phyloP scores from a whole-genome alignment of 2,113 vertebrate genomes.

The Candoia aspera region DNA sequence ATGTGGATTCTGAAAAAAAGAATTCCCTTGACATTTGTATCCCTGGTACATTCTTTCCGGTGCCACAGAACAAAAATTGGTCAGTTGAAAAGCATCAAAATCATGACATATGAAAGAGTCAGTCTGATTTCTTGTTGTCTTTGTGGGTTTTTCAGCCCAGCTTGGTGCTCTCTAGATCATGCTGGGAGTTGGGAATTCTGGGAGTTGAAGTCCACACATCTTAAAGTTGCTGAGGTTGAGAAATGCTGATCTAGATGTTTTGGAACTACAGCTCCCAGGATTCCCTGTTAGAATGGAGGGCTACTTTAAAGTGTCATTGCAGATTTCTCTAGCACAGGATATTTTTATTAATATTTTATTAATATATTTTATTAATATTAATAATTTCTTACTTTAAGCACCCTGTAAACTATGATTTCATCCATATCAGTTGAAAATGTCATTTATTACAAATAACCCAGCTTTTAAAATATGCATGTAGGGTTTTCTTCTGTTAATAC shows the following conservation, averaged over 20 bases:
- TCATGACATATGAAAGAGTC: too few species aligned
- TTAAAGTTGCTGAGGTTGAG: too few species aligned
- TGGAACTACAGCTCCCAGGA: background rate
- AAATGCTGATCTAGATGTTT: background rate
- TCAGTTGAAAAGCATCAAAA: too few species aligned
- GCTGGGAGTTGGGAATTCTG: too few species aligned
- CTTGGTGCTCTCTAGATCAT: background rate
- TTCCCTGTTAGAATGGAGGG: background rate
- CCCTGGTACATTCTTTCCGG: background rate
- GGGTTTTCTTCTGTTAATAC: constrained; percentile 22
- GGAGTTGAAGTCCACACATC: too few species aligned
- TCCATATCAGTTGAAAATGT: background rate
- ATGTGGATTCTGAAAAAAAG: background rate
- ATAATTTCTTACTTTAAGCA: background rate
- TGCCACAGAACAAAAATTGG: too few species aligned
- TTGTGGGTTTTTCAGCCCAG: background rate
- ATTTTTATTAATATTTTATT: too few species aligned
- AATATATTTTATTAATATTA: too few species aligned
- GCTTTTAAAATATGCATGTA: background rate
- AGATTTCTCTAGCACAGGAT: background rate
- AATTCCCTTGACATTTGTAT: background rate
- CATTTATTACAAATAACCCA: background rate
- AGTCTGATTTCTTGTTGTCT: too few species aligned
- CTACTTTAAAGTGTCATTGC: background rate
- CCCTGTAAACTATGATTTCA: background rate